Conservation (phyloP, 2,113 vertebrate species). For the Oxygymnocypris stewartii region DNA sequence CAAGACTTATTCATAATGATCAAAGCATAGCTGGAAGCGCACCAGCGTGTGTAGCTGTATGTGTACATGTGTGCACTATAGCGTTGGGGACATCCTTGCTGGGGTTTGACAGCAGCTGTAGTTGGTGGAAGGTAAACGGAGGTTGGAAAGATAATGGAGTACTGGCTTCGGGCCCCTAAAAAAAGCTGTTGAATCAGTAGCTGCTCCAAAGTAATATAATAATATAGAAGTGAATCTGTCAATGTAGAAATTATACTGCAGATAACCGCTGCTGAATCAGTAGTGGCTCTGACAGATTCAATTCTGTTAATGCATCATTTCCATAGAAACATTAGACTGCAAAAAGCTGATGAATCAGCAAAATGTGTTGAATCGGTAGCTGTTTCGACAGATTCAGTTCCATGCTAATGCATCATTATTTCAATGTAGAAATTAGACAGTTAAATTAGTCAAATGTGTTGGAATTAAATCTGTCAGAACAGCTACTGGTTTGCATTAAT, state of each 20-base stretch:
- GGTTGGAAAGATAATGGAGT: background rate
- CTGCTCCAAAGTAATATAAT: background rate
- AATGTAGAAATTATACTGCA: background rate
- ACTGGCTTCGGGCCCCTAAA: background rate
- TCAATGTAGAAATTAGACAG: background rate
- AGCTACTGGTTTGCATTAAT: no score
- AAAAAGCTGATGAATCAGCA: background rate
- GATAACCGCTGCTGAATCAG: background rate
- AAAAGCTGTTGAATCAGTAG: background rate
- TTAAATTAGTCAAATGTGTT: background rate
- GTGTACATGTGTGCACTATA: background rate
- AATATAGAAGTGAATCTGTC: background rate
- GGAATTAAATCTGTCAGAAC: no score
- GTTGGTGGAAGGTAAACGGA: conserved; percentile 11
- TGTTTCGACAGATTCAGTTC: background rate
- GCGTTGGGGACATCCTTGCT: background rate
- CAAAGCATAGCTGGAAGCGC: background rate
- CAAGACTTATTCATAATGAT: conserved; percentile 1
- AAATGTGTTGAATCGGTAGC: background rate
- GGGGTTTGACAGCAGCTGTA: conserved; percentile 1
- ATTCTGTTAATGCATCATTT: background rate
- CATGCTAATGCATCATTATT: background rate
- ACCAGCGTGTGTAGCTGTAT: background rate
- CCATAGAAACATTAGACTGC: background rate
- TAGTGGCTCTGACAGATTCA: background rate